Evolutionary conservation across 2,888 invertebrate species (phyloP).

Genomic region (Tipula confusa): DNA sequence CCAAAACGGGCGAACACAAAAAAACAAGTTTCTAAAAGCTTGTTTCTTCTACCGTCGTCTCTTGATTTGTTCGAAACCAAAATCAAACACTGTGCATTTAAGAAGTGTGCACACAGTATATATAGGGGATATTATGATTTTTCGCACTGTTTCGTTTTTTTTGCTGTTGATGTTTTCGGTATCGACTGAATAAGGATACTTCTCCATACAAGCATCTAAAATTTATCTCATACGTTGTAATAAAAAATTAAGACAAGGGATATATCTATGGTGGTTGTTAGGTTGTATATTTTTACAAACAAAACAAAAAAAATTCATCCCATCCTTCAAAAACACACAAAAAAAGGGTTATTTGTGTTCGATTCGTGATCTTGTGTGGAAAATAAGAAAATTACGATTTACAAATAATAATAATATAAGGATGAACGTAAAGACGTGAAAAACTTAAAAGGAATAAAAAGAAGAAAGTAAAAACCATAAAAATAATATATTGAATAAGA

Average conservation of each 20-base stretch:
- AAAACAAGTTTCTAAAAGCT: background rate
- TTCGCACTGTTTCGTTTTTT: background rate
- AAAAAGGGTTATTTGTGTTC: constrained; percentile 29
- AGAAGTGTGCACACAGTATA: background rate
- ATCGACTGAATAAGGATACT: background rate
- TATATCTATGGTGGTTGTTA: background rate
- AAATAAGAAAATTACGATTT: constrained; percentile 20
- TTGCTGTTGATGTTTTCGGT: background rate
- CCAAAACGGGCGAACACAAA: background rate
- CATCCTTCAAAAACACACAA: no score
- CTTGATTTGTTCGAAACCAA: background rate
- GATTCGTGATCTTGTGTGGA: constrained; percentile 27
- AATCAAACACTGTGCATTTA: background rate
- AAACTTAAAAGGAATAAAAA: background rate
- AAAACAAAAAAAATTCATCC: background rate
- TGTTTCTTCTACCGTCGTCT: background rate
- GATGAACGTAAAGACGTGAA: background rate
- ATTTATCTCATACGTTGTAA: background rate
- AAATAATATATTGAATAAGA: constrained; percentile 13
- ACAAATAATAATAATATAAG: constrained; percentile 13
- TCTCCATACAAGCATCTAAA: background rate
- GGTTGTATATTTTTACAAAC: background rate
- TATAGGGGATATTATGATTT: background rate
- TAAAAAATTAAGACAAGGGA: background rate
- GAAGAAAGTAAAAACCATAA: background rate